Evolutionary conservation across 2,113 vertebrate species (phyloP).

Genomic region (Cynoglossus semilaevis): DNA sequence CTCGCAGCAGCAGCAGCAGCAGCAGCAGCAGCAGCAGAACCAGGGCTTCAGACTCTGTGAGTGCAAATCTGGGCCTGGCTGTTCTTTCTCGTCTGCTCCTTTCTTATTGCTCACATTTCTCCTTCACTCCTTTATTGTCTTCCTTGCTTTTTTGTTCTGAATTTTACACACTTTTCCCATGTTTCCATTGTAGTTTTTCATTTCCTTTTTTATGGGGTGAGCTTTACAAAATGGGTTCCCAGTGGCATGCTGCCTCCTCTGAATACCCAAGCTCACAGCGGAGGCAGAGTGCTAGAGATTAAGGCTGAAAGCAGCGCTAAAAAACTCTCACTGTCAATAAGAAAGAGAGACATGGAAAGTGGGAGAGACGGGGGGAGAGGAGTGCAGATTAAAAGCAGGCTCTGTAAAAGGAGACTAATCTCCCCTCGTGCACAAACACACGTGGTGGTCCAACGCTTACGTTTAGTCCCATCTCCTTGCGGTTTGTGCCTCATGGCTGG

Average conservation of each 20-base stretch:
- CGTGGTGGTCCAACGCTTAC: constrained; percentile 70
- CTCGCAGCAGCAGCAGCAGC: constrained; percentile 58
- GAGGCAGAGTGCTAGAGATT: constrained; percentile 49
- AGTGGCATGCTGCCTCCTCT: constrained; percentile 48
- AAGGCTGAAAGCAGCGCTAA: constrained; percentile 44
- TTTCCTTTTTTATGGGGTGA: constrained; percentile 51
- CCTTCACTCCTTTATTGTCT: constrained; percentile 6
- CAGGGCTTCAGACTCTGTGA: constrained; percentile 81
- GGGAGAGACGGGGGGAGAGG: constrained; percentile 16
- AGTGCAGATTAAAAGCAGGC: constrained; percentile 52
- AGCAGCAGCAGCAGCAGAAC: constrained; percentile 55
- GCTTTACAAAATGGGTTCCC: constrained; percentile 53
- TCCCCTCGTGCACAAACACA: constrained; percentile 52
- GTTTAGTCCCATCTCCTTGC: constrained; percentile 65
- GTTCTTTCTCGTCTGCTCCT: constrained; percentile 2
- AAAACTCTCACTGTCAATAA: constrained; percentile 47
- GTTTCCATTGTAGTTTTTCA: constrained; percentile 28
- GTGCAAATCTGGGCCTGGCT: constrained; percentile 46
- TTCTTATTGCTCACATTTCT: neutral
- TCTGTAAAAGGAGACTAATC: constrained; percentile 63
- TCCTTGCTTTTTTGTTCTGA: constrained; percentile 16
- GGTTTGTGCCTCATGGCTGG: constrained; percentile 65
- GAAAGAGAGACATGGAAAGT: constrained; percentile 32
- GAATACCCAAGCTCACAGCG: constrained; percentile 43
- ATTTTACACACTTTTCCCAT: constrained; percentile 22